These are phyloP conservation scores for Bagarius yarrelli DNA, from an alignment of 2,113 vertebrate species.

Conservation along the genomic window DNA sequence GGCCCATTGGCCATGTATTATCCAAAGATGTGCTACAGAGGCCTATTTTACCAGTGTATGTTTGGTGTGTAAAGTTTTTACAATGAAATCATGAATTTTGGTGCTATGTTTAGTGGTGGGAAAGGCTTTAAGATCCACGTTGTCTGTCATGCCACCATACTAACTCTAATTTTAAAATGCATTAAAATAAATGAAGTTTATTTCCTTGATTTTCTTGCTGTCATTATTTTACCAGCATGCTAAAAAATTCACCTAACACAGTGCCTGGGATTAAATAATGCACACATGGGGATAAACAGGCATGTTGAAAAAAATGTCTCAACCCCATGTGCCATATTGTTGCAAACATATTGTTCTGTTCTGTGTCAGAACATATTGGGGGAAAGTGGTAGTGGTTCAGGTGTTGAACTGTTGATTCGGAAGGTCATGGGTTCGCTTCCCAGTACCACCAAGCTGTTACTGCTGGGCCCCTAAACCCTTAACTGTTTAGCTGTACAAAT, in stretches of 20 bases:
- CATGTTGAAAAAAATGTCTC: not conserved
- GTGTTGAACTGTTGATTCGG: too few species aligned
- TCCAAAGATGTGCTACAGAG: constrained; percentile 75
- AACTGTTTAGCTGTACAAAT: too few species aligned
- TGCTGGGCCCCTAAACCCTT: too few species aligned
- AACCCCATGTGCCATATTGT: not conserved
- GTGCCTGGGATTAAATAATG: not conserved
- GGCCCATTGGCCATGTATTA: constrained; percentile 66
- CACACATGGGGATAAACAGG: not conserved
- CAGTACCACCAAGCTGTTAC: too few species aligned
- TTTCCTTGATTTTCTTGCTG: constrained; percentile 40
- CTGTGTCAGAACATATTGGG: too few species aligned
- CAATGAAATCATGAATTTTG: constrained; percentile 61
- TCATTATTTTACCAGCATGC: not conserved
- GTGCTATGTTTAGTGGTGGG: constrained; percentile 64
- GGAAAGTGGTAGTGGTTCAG: too few species aligned
- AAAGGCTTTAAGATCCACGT: constrained; percentile 54
- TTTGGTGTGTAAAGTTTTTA: constrained; percentile 59
- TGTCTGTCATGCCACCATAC: constrained; percentile 64
- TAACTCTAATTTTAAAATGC: constrained; percentile 66
- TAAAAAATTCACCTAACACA: not conserved
- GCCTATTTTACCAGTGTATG: constrained; percentile 54
- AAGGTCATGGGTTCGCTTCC: too few species aligned
- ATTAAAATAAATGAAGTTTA: constrained; percentile 59
- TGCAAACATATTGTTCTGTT: constrained; percentile 5